Base-by-base conservation (phyloP, 2,888 invertebrate species). In the Lutraria lutraria region DNA sequence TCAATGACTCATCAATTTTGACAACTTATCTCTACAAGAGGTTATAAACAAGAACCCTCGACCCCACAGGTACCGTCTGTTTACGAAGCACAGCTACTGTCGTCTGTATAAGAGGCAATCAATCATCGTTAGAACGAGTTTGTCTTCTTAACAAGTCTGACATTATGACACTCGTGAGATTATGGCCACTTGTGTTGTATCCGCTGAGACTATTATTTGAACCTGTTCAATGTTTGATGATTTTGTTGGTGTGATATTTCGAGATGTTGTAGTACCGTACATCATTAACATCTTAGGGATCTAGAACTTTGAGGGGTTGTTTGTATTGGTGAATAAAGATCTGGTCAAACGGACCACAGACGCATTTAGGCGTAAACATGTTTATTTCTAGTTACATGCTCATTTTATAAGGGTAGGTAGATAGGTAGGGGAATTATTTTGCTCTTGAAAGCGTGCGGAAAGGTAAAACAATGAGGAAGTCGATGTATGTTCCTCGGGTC, bases 21-120 rank as follows among this genome's bases (percentile, higher is more conserved):
- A 68, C n/a, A 68, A 68, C 63, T 68, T 68, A 68, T 68, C 63
- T 68, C 8, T n/a, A 68, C 63, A 25, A 68, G 63, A 68, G 63
- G 63, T 68, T 68, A 68, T 68, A 68, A 76, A 76, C 76, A 76
- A 76, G 29, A 25, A 76, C 29, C 76, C 19, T 25, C 16, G 76
- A 76, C 76, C 76, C 76, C 76, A 76, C 76, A 76, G 31, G 76
- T 34, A 31, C 15, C 16, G 76, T 76, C 31, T 25, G 31, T 34
- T 31, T 34, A 10, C 31, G 16, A 3, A 31, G 16, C 16, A 4
- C 34, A 34, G 34, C 76, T 76, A 76, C 76, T 8, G 15, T 76
- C 76, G 31, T 76, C 19, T 6, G 31, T 31, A 31, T 34, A 76
- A 76, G 34, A 25, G 76, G 76, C 76, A 76, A 76, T 76, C 31